These are phyloP conservation scores for Zaprionus camerounensis DNA, from an alignment of 1,140 invertebrate genomes.

Conservation along the genomic window DNA sequence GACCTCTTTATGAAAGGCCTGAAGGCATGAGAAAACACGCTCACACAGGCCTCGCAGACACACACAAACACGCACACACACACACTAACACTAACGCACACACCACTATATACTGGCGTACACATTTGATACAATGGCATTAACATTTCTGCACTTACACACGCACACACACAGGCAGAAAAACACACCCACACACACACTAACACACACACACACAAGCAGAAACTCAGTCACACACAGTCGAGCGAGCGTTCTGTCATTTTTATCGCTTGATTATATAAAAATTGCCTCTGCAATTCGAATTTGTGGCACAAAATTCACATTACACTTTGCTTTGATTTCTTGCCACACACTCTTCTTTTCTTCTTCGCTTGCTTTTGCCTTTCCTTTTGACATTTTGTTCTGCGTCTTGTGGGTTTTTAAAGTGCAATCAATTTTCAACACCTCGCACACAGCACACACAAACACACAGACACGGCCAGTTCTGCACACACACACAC, in stretches of 20 bases:
- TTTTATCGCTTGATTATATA: slow-evolving; percentile 83
- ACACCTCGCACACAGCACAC: slow-evolving; percentile 45
- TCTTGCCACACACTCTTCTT: slow-evolving; percentile 23
- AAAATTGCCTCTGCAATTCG: slow-evolving; percentile 71
- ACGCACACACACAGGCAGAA: slow-evolving; percentile 34
- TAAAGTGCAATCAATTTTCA: slow-evolving; percentile 75
- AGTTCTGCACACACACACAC: slow-evolving; percentile 53
- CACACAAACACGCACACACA: slow-evolving; percentile 42
- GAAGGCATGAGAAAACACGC: slow-evolving; percentile 72
- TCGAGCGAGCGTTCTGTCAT: slow-evolving; percentile 40
- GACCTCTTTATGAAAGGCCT: slow-evolving; percentile 81
- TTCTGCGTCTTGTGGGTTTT: slow-evolving; percentile 51
- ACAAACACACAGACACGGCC: slow-evolving; percentile 9
- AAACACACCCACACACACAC: slow-evolving; percentile 15
- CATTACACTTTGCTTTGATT: slow-evolving; percentile 34
- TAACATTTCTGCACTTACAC: slow-evolving; percentile 75
- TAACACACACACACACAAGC: slow-evolving; percentile 43
- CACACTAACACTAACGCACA: slow-evolving; percentile 39
- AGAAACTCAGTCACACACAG: slow-evolving; percentile 11
- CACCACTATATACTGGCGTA: slow-evolving; percentile 28
- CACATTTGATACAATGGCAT: slow-evolving; percentile 61
- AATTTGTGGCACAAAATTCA: slow-evolving; percentile 30
- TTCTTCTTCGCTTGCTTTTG: slow-evolving; percentile 10
- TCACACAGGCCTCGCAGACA: slow-evolving; percentile 33
- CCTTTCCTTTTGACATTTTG: slow-evolving; percentile 26